Percentiles rank a stretch among this genome's conserved stretches.
phyloP scores from a whole-genome alignment of 2,797 vertebrate species.

The Morelia viridis region DNA sequence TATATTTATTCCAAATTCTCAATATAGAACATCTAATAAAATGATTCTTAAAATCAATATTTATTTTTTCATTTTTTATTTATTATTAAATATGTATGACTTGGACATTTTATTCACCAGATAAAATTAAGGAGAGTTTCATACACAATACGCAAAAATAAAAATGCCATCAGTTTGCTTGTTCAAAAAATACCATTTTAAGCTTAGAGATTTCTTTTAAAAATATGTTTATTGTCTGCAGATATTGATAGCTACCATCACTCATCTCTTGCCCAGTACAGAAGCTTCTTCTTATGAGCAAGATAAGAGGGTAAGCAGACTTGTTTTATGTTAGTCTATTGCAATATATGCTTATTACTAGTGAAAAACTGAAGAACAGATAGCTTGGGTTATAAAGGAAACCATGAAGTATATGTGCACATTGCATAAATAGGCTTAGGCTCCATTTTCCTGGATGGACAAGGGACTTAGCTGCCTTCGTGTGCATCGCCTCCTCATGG shows the following conservation, averaged over 20 bases:
- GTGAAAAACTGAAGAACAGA: neutral
- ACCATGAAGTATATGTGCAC: neutral
- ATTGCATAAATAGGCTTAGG: neutral
- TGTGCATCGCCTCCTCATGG: neutral
- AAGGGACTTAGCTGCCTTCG: neutral
- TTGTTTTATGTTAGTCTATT: constrained; percentile 40
- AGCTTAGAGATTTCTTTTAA: constrained; percentile 1
- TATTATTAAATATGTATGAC: no score
- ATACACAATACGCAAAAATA: neutral
- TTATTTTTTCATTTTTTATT: no score
- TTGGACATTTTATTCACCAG: neutral
- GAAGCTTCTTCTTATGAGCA: constrained; percentile 93
- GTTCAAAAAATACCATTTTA: neutral
- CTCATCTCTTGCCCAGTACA: constrained; percentile 87
- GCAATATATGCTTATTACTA: neutral
- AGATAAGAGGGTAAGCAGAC: constrained; percentile 88
- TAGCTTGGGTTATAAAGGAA: neutral
- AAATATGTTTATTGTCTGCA: constrained; percentile 63
- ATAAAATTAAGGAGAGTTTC: neutral
- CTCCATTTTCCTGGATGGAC: neutral
- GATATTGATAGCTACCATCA: constrained; percentile 97
- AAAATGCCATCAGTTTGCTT: neutral
- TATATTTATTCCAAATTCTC: no score
- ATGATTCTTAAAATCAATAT: no score
- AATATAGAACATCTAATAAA: no score